phyloP scores from a whole-genome alignment of 2,113 vertebrate genomes.

The Myotis brandtii region DNA sequence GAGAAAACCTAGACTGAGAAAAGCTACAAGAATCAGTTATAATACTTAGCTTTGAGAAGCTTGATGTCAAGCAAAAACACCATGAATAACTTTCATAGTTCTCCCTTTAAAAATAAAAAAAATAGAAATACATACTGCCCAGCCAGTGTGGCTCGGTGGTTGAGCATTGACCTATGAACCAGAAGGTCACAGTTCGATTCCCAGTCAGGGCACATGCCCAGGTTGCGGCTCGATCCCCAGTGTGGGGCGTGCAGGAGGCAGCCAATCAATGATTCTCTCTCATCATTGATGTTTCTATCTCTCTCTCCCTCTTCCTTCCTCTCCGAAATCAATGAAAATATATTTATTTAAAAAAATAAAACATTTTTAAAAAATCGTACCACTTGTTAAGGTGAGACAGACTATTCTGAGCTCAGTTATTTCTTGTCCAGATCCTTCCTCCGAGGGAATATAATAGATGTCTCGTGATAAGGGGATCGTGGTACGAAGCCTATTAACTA shows the following conservation, averaged over 20 bases:
- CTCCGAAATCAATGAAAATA: no score
- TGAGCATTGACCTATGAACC: no score
- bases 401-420: background rate
- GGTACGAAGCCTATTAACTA: background rate
- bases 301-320: no score
- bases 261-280: no score
- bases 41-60: constrained; percentile 20
- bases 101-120: constrained; percentile 36
- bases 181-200: no score
- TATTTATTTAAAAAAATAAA: background rate
- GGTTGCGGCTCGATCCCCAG: no score
- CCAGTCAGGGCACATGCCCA: no score
- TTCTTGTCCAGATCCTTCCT: constrained; percentile 26
- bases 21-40: background rate
- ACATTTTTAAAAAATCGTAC: background rate
- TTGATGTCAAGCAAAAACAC: constrained; percentile 18
- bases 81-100: background rate
- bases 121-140: background rate
- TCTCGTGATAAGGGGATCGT: background rate
- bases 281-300: no score
- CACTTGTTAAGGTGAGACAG: background rate
- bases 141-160: no score
- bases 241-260: no score
- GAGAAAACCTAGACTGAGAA: background rate
- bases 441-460: background rate